These are phyloP conservation scores for Gandaritis pyraliata DNA, from an alignment of 2,888 invertebrate genomes.

Conservation along the genomic window DNA sequence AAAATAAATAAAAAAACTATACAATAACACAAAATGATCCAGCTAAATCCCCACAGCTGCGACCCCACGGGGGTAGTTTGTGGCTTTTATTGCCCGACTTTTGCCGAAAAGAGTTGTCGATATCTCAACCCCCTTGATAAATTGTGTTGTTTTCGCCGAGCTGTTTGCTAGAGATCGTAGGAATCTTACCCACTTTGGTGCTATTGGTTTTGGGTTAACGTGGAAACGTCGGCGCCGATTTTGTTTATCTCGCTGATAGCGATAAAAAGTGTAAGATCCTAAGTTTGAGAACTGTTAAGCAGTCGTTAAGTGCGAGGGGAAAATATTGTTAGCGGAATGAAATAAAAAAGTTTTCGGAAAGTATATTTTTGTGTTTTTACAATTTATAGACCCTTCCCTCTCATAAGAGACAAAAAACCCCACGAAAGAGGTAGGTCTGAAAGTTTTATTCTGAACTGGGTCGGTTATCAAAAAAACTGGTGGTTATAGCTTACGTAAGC, in stretches of 20 bases:
- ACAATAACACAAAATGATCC: not conserved
- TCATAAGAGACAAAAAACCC: too few species aligned
- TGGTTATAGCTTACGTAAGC: too few species aligned
- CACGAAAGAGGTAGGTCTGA: too few species aligned
- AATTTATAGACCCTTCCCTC: not conserved
- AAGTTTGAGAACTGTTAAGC: conserved; percentile 47
- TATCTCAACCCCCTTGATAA: conserved; percentile 78
- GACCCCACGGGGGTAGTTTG: conserved; percentile 41
- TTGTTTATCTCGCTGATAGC: conserved; percentile 56
- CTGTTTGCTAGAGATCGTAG: conserved; percentile 67
- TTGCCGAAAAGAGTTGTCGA: conserved; percentile 56
- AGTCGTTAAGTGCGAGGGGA: conserved; percentile 37
- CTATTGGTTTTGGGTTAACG: conserved; percentile 44
- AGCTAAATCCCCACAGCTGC: conserved; percentile 8
- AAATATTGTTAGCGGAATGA: conserved; percentile 28
- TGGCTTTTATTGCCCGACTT: conserved; percentile 72
- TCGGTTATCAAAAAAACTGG: too few species aligned
- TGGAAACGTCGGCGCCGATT: conserved; percentile 62
- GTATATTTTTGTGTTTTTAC: conserved; percentile 1
- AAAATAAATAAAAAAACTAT: not conserved
- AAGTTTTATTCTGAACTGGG: too few species aligned
- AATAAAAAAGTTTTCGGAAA: conserved; percentile 6
- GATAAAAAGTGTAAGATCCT: conserved; percentile 32
- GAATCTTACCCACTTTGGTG: conserved; percentile 46
- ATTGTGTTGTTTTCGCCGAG: conserved; percentile 81